Evolutionary conservation across 2,797 vertebrate species (phyloP).

Genomic region (Neosilurus mollespiculum): DNA sequence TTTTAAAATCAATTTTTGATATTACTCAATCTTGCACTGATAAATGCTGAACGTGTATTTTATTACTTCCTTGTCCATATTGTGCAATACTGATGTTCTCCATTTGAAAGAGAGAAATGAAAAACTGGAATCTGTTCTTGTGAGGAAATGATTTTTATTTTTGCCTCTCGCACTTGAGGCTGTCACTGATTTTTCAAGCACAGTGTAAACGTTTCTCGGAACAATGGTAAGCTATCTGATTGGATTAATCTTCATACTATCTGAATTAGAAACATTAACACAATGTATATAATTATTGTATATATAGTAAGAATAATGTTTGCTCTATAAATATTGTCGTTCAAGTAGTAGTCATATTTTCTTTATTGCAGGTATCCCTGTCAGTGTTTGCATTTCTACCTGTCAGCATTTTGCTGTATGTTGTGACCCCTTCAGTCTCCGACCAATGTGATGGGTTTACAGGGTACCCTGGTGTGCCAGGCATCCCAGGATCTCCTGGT

Average conservation of each 20-base stretch:
- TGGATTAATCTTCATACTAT: background rate
- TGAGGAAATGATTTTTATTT: constrained; percentile 16
- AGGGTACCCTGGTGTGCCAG: constrained; percentile 72
- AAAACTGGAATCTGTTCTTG: constrained; percentile 17
- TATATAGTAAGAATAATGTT: background rate
- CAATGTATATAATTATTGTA: too few relatives aligned
- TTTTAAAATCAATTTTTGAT: background rate
- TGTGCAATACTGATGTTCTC: constrained; percentile 46
- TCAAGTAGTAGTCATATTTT: background rate
- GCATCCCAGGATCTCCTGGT: constrained; percentile 72
- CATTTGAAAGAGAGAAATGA: constrained; percentile 46
- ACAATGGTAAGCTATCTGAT: constrained; percentile 46
- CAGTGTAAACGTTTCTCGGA: constrained; percentile 1
- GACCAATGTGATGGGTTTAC: constrained; percentile 58
- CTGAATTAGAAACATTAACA: background rate
- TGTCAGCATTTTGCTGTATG: constrained; percentile 49
- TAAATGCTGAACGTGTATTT: constrained; percentile 40
- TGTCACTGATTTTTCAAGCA: constrained; percentile 16
- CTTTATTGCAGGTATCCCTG: constrained; percentile 41
- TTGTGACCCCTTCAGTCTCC: constrained; percentile 46
- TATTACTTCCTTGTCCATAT: constrained; percentile 42
- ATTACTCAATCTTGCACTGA: constrained; percentile 9
- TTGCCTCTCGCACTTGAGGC: constrained; percentile 6
- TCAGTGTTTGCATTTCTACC: constrained; percentile 37
- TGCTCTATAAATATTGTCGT: background rate